Base-by-base conservation (phyloP, 1,140 invertebrate genomes). In the Ceratosolen fusciceps region DNA sequence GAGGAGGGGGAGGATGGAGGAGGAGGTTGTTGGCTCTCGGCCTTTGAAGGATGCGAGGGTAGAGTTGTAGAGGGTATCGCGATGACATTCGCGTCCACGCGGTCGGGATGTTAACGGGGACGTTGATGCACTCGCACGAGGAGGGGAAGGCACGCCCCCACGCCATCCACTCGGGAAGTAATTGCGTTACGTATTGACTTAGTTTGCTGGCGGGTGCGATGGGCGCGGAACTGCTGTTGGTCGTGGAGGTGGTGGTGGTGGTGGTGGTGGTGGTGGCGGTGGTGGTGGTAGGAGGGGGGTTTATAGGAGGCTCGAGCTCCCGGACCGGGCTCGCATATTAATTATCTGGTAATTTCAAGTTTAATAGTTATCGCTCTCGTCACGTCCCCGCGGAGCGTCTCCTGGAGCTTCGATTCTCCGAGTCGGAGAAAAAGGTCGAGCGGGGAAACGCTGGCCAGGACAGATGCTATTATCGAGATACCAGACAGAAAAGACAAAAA, bases 111-210 rank as follows among this genome's bases (percentile, higher is more conserved):
- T 14, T 29, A 70, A 77, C 29, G 67, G 37, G 4, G 47, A 71
- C 26, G 26, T 34, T 49, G 26, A 47, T 60, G 76, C 54, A 70
- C 49, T 47, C 37, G 52, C 54, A 60, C 21, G 37, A 47, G 16
- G 37, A 60, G 21, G 16, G 43, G 29, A n/a, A n/a, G n/a, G n/a
- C n/a, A n/a, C n/a, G n/a, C n/a, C 58, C 29, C 2, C 78, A 67
- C 84, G 81, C 83, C 82, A 85, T 85, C 84, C 84, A 85, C 85
- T 88, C 87, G 85, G 84, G 85, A 83, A 81, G 84, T 89, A 89
- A 89, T 88, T 88, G 82, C 80, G 82, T 89, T 89, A 88, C 83
- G 79, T 88, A 88, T 89, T 88, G 88, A 89, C 87, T 88, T 86
- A 87, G 87, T 87, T 88, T 83, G 81, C 82, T 74, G 68, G 73